Evolutionary conservation across 2,113 vertebrate genomes (phyloP).

Genomic region (Oncorhynchus keta): DNA sequence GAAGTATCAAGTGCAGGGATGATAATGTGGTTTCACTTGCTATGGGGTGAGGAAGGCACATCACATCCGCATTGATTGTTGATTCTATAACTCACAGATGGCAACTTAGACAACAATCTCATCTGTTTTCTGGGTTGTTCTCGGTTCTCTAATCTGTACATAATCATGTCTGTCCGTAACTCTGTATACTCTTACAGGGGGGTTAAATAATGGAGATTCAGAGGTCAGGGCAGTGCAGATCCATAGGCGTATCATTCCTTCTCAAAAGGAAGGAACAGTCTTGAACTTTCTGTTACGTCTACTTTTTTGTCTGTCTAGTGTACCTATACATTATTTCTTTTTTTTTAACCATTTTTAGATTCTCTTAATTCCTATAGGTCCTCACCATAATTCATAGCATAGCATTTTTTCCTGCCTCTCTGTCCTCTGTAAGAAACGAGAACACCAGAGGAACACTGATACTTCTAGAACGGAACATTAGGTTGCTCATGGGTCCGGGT

Average conservation of each 20-base stretch:
- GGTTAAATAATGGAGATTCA: slow-evolving; percentile 64
- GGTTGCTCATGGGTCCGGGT: slow-evolving; percentile 29
- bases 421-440: slow-evolving; percentile 11
- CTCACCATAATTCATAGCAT: not conserved
- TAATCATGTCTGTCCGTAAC: slow-evolving; percentile 29
- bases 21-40: not conserved
- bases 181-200: slow-evolving; percentile 34
- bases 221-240: slow-evolving; percentile 58
- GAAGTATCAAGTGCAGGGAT: too few species aligned
- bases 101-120: not conserved
- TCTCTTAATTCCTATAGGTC: slow-evolving; percentile 39
- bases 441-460: not conserved
- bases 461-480: slow-evolving; percentile 24
- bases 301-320: too few species aligned
- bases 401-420: slow-evolving; percentile 18
- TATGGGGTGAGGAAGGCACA: not conserved
- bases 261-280: too few species aligned
- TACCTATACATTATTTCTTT: too few species aligned
- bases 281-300: too few species aligned
- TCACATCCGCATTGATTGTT: not conserved
- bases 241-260: slow-evolving; percentile 40
- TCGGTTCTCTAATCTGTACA: not conserved
- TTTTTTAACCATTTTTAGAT: slow-evolving; percentile 31
- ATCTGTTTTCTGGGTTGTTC: slow-evolving; percentile 33
- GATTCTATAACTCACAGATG: not conserved